Percentiles rank a stretch among this genome's conserved stretches.
Conservation (phyloP, 2,888 invertebrate genomes). For the Drosophila monieri region DNA sequence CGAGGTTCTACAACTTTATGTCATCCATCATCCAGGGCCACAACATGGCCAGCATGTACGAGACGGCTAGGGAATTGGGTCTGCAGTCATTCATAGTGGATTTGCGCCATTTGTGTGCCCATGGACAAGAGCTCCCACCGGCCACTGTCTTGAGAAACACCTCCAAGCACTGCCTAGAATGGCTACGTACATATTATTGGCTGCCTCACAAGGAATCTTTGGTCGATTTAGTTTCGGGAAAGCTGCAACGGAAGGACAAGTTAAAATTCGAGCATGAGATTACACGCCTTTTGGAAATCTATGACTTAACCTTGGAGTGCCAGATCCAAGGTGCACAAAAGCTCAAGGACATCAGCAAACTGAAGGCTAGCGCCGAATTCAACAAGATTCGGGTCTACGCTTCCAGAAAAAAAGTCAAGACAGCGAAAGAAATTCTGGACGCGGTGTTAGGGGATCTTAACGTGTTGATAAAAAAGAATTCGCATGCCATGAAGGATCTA, state of each 20-base stretch:
- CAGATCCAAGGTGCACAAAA: conserved; percentile 63
- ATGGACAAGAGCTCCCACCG: conserved; percentile 81
- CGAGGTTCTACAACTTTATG: conserved; percentile 83
- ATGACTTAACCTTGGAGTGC: conserved; percentile 78
- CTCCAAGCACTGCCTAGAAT: conserved; percentile 78
- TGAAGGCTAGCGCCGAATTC: conserved; percentile 67
- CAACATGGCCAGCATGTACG: conserved; percentile 82
- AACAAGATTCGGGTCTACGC: conserved; percentile 66
- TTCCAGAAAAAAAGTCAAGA: conserved; percentile 44
- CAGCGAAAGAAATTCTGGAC: conserved; percentile 49
- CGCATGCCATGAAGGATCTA: conserved; percentile 66
- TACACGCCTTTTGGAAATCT: conserved; percentile 64
- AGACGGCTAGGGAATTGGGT: conserved; percentile 80
- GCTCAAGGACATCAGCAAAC: conserved; percentile 66
- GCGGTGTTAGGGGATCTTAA: conserved; percentile 56
- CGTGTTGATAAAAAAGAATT: conserved; percentile 51
- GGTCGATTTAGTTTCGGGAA: conserved; percentile 69
- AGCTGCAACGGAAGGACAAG: conserved; percentile 71
- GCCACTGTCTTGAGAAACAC: conserved; percentile 75
- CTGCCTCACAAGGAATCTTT: conserved; percentile 68
- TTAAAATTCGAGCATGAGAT: conserved; percentile 72
- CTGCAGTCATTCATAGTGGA: conserved; percentile 83
- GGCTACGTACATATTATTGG: conserved; percentile 83
- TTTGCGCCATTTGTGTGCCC: conserved; percentile 82
- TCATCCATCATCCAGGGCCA: conserved; percentile 82